A percentile compares a stretch with the other conserved stretches of the same genome.
phyloP scores from a whole-genome alignment of 2,888 invertebrate genomes.

The Chaetoderma sp. region DNA sequence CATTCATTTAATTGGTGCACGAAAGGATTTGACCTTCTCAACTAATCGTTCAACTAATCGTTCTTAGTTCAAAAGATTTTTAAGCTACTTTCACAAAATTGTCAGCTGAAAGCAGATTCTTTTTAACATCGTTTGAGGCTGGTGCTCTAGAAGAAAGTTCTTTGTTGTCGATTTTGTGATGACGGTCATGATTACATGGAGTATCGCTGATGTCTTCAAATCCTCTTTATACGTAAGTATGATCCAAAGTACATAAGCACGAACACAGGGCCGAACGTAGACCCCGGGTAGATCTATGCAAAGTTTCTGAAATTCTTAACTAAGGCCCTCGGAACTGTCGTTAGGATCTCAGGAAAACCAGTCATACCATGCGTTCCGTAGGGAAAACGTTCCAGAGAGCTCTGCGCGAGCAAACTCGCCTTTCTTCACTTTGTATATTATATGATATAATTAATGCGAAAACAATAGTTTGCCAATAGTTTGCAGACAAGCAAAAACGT shows the following conservation, averaged over 20 bases:
- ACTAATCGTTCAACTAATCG: constrained; percentile 20
- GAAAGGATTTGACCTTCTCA: constrained; percentile 1
- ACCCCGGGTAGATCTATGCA: constrained; percentile 28
- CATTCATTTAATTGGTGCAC: background rate
- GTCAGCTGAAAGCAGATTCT: constrained; percentile 18
- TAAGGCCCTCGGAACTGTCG: constrained; percentile 29
- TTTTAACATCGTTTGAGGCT: constrained; percentile 10
- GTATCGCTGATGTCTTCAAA: constrained; percentile 6
- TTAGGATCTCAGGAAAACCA: constrained; percentile 32
- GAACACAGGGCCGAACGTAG: constrained; percentile 16
- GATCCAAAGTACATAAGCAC: constrained; percentile 19
- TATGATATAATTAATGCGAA: no score
- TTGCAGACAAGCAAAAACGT: no score
- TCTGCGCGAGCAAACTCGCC: no score
- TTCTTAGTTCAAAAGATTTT: constrained; percentile 19
- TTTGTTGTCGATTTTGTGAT: constrained; percentile 25
- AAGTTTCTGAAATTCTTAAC: constrained; percentile 30
- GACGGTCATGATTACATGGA: constrained; percentile 12
- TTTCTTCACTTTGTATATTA: no score
- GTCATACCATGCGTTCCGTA: no score
- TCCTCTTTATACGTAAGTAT: constrained; percentile 21
- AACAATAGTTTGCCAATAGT: no score
- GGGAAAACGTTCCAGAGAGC: no score
- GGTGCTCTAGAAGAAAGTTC: constrained; percentile 29
- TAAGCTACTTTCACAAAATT: constrained; percentile 4